Conservation (phyloP, 2,797 vertebrate species). For the Neopelma chrysocephalum region DNA sequence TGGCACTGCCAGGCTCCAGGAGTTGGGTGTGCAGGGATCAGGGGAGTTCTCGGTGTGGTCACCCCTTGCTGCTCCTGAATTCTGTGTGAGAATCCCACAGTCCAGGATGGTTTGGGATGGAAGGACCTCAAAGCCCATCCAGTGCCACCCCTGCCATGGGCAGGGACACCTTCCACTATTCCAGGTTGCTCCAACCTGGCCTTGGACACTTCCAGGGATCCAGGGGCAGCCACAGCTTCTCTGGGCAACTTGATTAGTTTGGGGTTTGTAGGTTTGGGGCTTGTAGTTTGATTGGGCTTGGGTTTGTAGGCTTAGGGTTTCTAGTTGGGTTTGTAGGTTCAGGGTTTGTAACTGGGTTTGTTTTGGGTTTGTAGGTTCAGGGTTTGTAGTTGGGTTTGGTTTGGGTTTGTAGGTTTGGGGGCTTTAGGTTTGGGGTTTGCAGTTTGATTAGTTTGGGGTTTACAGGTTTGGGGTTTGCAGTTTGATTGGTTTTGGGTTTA, state of each 20-base stretch:
- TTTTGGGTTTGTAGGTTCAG: not conserved
- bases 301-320: not conserved
- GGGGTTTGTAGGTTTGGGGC: not conserved
- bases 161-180: not conserved
- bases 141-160: not conserved
- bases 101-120: accelerated
- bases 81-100: not conserved
- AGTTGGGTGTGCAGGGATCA: accelerated
- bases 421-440: not conserved
- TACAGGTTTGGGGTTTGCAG: too few relatives aligned
- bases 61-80: accelerated
- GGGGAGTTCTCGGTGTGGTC: not conserved
- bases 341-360: not conserved
- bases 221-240: not conserved
- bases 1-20: not conserved
- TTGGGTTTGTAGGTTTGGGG: not conserved
- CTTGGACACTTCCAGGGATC: not conserved
- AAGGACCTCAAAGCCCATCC: not conserved
- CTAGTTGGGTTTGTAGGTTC: too few relatives aligned
- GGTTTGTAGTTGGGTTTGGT: not conserved
- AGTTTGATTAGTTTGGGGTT: not conserved
- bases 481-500: not conserved
- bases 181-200: not conserved
- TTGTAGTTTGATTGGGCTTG: not conserved
- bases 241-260: not conserved